Evolutionary conservation across 2,888 invertebrate species (phyloP), one percentile per base, ranked within the genome.

Genomic region (Orchesella flavescens): DNA sequence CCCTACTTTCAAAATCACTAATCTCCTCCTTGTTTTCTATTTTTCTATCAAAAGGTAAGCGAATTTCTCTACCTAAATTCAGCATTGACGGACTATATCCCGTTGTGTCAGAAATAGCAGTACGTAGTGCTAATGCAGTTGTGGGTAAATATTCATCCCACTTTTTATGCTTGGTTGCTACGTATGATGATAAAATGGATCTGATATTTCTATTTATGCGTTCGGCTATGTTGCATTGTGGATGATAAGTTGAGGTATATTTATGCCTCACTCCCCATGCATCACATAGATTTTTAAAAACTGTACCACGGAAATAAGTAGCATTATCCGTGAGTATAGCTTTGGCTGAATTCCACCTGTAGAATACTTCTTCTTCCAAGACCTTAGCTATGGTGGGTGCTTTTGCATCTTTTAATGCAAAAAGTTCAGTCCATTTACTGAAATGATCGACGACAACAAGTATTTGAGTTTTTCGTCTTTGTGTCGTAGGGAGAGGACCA

Each of bases 161-260:
- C 13, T 66, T 76, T 1, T 9, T 46, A 23, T 85, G 72, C 15
- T 66, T 55, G 0, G 43, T 17, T 13, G 9, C 4, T 7, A 63
- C 55, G 23, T 78, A 83, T 0, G 80, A 72, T 0, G 79, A 17
- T 5, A 86, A 19, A 12, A 86, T 84, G 2, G 76, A 49, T 7
- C 66, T 44, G 21, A 85, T 75, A n/a, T 83, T 84, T 13, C 85
- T 0, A 71, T 87, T 85, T 1, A 77, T 44, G 1, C 87, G 53
- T 61, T 87, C 87, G 5, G 80, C 49, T 15, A 83, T 19, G 59
- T 87, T 87, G 1, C 75, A 12, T 53, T 87, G 86, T 0, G 86
- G 85, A 24, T 86, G 84, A 77, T 88, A 87, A 0, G 81, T 15
- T 1, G 87, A 83, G 0, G 85, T 86, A 15, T 44, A 72, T 1